These are phyloP conservation scores for Eueremaeus valkanovi DNA, from an alignment of 2,888 invertebrate genomes.

Conservation along the genomic window DNA sequence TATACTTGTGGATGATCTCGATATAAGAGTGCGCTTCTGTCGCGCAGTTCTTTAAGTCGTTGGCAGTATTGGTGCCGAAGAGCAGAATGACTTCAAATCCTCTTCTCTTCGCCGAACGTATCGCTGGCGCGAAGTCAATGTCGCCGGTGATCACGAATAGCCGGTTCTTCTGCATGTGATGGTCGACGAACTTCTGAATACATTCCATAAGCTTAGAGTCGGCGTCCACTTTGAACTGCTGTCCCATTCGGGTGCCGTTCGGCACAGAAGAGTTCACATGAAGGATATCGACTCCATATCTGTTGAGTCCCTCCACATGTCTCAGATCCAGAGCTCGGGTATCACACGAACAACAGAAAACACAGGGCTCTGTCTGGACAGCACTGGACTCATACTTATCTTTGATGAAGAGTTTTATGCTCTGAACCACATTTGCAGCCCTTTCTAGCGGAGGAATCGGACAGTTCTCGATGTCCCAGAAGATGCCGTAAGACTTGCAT, in stretches of 20 bases:
- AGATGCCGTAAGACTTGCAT: conserved; percentile 7
- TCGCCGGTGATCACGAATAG: conserved; percentile 16
- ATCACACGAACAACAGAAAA: not conserved
- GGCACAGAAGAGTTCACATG: not conserved
- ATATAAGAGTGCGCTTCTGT: not conserved
- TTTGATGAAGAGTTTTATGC: not conserved
- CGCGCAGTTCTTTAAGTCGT: not conserved
- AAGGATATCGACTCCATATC: conserved; percentile 17
- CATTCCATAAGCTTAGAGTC: conserved; percentile 15
- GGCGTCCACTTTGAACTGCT: not conserved
- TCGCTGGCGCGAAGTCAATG: conserved; percentile 7
- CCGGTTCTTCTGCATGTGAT: not conserved
- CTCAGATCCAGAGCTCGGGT: not conserved
- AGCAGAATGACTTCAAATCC: conserved; percentile 2
- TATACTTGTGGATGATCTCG: not conserved
- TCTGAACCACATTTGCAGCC: not conserved
- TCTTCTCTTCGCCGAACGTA: not conserved
- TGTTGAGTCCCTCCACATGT: conserved; percentile 10
- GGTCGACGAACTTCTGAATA: conserved; percentile 9
- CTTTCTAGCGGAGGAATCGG: not conserved
- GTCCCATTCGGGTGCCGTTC: not conserved
- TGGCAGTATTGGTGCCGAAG: not conserved
- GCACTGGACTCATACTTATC: not conserved
- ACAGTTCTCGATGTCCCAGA: conserved; percentile 31
- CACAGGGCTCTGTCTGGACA: not conserved